A percentile compares a stretch with the other conserved stretches of the same genome.
Conservation (phyloP, 2,888 invertebrate genomes). For the Caenorhabditis sp. region DNA sequence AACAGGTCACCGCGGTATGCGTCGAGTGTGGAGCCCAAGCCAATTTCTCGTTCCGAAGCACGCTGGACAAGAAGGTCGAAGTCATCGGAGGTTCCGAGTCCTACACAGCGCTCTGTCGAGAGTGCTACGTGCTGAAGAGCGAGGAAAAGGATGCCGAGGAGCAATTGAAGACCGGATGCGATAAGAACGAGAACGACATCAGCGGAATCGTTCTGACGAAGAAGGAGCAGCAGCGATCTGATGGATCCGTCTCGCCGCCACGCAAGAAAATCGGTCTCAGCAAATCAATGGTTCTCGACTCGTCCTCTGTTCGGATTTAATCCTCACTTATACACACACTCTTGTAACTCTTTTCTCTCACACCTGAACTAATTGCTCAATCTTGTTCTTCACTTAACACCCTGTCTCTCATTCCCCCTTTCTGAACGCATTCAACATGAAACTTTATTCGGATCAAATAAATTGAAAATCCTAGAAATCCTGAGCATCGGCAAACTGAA, state of each 20-base stretch:
- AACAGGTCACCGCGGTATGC: constrained; percentile 72
- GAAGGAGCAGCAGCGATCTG: constrained; percentile 25
- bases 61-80: constrained; percentile 74
- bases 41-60: constrained; percentile 71
- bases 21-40: constrained; percentile 73
- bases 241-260: constrained; percentile 55
- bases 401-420: neutral
- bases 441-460: constrained; percentile 25
- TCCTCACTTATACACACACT: neutral
- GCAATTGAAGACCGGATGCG: constrained; percentile 40
- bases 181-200: constrained; percentile 58
- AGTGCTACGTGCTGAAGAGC: constrained; percentile 63
- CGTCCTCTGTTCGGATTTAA: constrained; percentile 25
- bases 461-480: constrained; percentile 49
- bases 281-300: constrained; percentile 53
- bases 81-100: constrained; percentile 75
- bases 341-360: constrained; percentile 7
- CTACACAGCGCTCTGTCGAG: constrained; percentile 73
- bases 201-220: constrained; percentile 34
- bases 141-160: constrained; percentile 62
- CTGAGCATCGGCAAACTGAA: constrained; percentile 39
- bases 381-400: constrained; percentile 31
- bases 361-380: constrained; percentile 61
- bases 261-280: constrained; percentile 62
- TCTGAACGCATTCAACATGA: neutral